Conservation (phyloP, 2,113 vertebrate genomes). For the Sorex fumeus region DNA sequence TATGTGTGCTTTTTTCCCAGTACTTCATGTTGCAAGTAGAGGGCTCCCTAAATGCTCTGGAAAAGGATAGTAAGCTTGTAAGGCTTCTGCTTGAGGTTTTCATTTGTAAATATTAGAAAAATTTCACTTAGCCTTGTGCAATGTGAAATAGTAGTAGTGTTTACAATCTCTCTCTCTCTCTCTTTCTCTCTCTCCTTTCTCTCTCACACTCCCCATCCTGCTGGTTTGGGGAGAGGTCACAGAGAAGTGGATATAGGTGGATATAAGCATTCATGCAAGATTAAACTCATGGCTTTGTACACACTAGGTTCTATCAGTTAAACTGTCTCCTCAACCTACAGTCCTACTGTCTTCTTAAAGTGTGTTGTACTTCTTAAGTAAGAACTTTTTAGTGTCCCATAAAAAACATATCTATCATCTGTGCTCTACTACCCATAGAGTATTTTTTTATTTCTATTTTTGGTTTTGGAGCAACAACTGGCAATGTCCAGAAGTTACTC, state of each 20-base stretch:
- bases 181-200: not conserved
- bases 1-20: not conserved
- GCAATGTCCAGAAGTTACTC: no score
- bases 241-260: no score
- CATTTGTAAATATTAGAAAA: not conserved
- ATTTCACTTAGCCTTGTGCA: not conserved
- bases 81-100: not conserved
- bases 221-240: no score
- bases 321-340: no score
- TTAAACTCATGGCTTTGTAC: no score
- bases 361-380: no score
- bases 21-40: not conserved
- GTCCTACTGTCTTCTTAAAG: no score
- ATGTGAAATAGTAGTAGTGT: not conserved
- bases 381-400: not conserved
- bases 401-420: not conserved
- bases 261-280: no score
- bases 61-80: not conserved
- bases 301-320: no score
- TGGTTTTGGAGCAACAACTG: no score
- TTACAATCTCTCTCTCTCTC: not conserved
- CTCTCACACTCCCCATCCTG: no score
- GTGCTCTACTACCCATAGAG: not conserved
- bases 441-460: no score
- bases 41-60: not conserved